phyloP scores from a whole-genome alignment of 1,140 invertebrate species.

The Babylonia areolata region DNA sequence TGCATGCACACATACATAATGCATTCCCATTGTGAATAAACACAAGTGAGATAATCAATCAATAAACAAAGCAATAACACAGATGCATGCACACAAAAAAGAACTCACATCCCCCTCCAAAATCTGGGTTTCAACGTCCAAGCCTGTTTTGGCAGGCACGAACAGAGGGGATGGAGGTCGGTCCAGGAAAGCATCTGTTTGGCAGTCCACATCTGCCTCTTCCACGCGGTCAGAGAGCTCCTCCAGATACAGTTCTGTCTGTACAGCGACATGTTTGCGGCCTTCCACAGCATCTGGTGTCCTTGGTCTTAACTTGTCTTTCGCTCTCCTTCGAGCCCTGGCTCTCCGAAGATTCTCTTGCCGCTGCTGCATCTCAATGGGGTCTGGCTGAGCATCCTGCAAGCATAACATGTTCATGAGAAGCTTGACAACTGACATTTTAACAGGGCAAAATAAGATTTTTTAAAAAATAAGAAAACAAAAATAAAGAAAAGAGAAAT shows the following conservation, averaged over 20 bases:
- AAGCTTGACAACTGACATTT: not conserved
- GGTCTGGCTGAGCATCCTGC: constrained; percentile 74
- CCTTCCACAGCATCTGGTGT: constrained; percentile 81
- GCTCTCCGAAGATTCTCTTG: constrained; percentile 73
- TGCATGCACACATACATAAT: too few relatives aligned
- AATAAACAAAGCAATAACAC: too few relatives aligned
- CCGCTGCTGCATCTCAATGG: constrained; percentile 75
- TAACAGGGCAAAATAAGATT: not conserved
- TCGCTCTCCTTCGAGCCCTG: constrained; percentile 73
- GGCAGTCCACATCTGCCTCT: constrained; percentile 86
- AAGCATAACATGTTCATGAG: not conserved
- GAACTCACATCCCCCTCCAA: constrained; percentile 87
- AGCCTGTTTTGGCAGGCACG: constrained; percentile 86
- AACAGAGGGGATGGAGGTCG: constrained; percentile 84
- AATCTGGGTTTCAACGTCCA: constrained; percentile 90
- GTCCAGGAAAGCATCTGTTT: constrained; percentile 91
- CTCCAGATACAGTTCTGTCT: constrained; percentile 92
- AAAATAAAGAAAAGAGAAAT: not conserved
- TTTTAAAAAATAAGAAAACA: not conserved
- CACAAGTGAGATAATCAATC: too few relatives aligned
- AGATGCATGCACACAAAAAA: too few relatives aligned
- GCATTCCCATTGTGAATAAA: too few relatives aligned
- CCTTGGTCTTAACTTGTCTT: constrained; percentile 71
- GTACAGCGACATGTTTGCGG: constrained; percentile 87
- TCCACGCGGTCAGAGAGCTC: constrained; percentile 81